Evolutionary conservation across 1,140 invertebrate genomes (phyloP).

Genomic region (Drosophila micromelanica): DNA sequence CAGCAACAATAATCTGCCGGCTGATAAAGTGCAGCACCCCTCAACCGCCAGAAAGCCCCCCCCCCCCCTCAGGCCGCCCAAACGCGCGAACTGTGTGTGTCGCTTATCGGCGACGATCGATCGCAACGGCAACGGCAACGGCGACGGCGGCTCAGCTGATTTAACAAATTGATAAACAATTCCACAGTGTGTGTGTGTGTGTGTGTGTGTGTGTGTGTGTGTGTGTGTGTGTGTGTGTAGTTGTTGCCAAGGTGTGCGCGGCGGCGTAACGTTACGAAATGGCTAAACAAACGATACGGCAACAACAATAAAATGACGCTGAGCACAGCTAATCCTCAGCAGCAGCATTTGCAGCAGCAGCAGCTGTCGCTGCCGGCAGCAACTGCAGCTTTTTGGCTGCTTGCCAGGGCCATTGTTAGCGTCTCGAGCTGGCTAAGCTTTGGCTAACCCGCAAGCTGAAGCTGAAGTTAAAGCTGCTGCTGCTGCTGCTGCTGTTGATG

Average conservation of each 20-base stretch:
- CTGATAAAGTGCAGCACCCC: slow-evolving; percentile 63
- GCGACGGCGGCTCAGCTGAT: slow-evolving; percentile 64
- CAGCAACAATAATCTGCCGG: slow-evolving; percentile 81
- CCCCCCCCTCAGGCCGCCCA: neutral
- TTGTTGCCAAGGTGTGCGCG: slow-evolving; percentile 28
- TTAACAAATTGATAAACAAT: slow-evolving; percentile 83
- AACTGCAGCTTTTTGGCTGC: slow-evolving; percentile 16
- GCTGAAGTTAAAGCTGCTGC: neutral
- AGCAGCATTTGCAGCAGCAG: slow-evolving; percentile 50
- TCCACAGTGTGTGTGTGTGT: neutral
- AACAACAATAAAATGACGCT: slow-evolving; percentile 45
- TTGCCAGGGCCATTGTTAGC: slow-evolving; percentile 43
- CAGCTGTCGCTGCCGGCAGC: slow-evolving; percentile 66
- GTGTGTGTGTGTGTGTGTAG: slow-evolving; percentile 14
- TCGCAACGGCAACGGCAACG: slow-evolving; percentile 55
- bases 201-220: neutral
- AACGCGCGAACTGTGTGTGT: slow-evolving; percentile 29
- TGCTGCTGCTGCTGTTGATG: slow-evolving; percentile 3
- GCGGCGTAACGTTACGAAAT: slow-evolving; percentile 75
- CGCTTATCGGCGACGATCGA: slow-evolving; percentile 81
- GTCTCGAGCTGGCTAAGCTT: slow-evolving; percentile 8
- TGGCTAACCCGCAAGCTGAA: neutral
- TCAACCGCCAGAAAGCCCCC: neutral
- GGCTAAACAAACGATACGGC: slow-evolving; percentile 71
- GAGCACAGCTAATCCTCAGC: slow-evolving; percentile 56